A percentile compares a stretch with the other conserved stretches of the same genome.
Conservation (phyloP, 2,888 invertebrate species). For the Drosophila nr. perissopoda region DNA sequence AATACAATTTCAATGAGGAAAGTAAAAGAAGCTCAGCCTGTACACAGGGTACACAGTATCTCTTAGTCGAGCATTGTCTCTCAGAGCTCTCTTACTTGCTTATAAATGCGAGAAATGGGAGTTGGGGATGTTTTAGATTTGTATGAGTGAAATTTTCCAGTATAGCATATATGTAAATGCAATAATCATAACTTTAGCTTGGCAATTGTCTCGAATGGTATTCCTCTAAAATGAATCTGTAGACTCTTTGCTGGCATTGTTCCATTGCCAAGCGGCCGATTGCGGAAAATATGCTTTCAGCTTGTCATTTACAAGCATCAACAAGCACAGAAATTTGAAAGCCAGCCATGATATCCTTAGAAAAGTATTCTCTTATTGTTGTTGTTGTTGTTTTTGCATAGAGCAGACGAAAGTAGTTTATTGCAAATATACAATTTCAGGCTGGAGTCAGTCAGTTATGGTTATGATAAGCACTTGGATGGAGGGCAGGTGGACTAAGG, state of each 20-base stretch:
- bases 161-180: neutral
- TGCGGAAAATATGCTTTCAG: conserved; percentile 40
- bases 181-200: conserved; percentile 2
- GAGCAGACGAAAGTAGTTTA: conserved; percentile 33
- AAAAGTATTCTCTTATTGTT: conserved; percentile 5
- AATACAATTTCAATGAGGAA: neutral
- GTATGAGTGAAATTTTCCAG: neutral
- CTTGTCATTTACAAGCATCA: conserved; percentile 22
- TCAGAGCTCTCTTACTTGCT: neutral
- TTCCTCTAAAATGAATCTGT: conserved; percentile 26
- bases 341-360: conserved; percentile 18
- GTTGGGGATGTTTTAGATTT: neutral
- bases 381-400: neutral
- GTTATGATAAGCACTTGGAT: neutral
- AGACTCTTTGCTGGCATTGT: conserved; percentile 4
- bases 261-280: neutral
- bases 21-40: neutral
- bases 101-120: neutral
- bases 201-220: conserved; percentile 20
- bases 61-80: neutral
- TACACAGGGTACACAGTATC: neutral
- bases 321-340: conserved; percentile 9
- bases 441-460: conserved; percentile 9
- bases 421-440: conserved; percentile 8
- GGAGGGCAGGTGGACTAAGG: conserved; percentile 13